phyloP scores from a whole-genome alignment of 2,888 invertebrate species.

The Drosophila neotestacea region DNA sequence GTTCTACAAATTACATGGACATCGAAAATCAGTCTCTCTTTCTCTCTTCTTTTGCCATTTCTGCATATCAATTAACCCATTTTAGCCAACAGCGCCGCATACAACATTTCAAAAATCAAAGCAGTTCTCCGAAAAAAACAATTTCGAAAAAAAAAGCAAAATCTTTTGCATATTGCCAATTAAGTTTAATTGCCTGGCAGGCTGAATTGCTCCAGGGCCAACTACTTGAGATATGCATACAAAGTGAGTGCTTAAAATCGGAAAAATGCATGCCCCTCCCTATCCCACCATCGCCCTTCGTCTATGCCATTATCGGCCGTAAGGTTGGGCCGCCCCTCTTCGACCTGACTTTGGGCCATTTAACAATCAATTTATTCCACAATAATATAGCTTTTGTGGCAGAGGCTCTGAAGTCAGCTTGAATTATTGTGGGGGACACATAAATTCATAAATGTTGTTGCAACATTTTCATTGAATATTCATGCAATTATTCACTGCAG shows the following conservation, averaged over 20 bases:
- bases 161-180: slow-evolving; percentile 64
- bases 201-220: slow-evolving; percentile 44
- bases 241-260: slow-evolving; percentile 57
- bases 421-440: slow-evolving; percentile 7
- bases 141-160: slow-evolving; percentile 10
- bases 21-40: slow-evolving; percentile 1
- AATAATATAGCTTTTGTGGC: slow-evolving; percentile 67
- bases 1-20: slow-evolving; percentile 14
- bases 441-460: slow-evolving; percentile 41
- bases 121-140: slow-evolving; percentile 22
- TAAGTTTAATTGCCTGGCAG: slow-evolving; percentile 74
- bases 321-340: background rate
- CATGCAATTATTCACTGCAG: slow-evolving; percentile 60
- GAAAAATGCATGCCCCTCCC: slow-evolving; percentile 28
- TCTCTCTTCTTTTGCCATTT: slow-evolving; percentile 19
- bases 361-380: slow-evolving; percentile 81
- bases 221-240: slow-evolving; percentile 73
- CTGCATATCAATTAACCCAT: slow-evolving; percentile 61
- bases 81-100: slow-evolving; percentile 33
- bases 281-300: background rate
- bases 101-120: slow-evolving; percentile 56
- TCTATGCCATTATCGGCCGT: background rate
- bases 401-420: slow-evolving; percentile 14
- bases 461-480: slow-evolving; percentile 67
- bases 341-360: slow-evolving; percentile 50